Evolutionary conservation across 2,113 vertebrate genomes (phyloP), one percentile per base, ranked within the genome.

Genomic region (Amphiprion percula): DNA sequence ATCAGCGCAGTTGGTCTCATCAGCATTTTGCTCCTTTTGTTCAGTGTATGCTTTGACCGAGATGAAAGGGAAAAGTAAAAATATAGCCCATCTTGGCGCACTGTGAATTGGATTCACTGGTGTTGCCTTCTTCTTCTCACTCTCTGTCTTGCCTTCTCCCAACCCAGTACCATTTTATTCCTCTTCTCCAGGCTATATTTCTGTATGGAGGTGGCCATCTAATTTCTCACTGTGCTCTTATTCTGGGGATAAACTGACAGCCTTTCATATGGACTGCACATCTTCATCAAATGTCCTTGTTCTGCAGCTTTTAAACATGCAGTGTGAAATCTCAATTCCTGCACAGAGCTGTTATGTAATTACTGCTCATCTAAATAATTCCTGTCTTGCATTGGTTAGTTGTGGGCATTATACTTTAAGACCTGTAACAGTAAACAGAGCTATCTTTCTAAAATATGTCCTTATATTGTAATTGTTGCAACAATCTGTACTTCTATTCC

Each of bases 51-150:
- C 58, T 84, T 76, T 77, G 75, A 70, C 83, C 10, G 11, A 77
- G 80, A 83, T 89, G 68, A 91, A 91, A 86, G 58, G 26, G 30
- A 30, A 28, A 80, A 75, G 77, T 63, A 71, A 58, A 85, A 82
- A 77, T 58, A 74, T 12, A 77, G 50, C 71, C 63, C 67, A 16
- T 80, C 71, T 56, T 68, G 61, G 47, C 21, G 21, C 46, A 10
- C 60, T 55, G 71, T 59, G 62, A 72, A 79, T 76, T 70, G 60
- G 59, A 65, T 65, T 54, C 15, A 2, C 47, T 68, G 55, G 41
- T 52, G 56, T 60, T n/a, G 7, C 74, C 47, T 65, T 67, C 61
- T 63, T 63, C 50, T 39, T 80, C 47, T 73, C 49, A 17, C 64
- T 74, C 56, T 17, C 21, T 3, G 26, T 54, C 66, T 80, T 66